A percentile compares a stretch with the other conserved stretches of the same genome.
Evolutionary conservation across 1,140 invertebrate genomes (phyloP).

Genomic region (Drosophila kanapiae): DNA sequence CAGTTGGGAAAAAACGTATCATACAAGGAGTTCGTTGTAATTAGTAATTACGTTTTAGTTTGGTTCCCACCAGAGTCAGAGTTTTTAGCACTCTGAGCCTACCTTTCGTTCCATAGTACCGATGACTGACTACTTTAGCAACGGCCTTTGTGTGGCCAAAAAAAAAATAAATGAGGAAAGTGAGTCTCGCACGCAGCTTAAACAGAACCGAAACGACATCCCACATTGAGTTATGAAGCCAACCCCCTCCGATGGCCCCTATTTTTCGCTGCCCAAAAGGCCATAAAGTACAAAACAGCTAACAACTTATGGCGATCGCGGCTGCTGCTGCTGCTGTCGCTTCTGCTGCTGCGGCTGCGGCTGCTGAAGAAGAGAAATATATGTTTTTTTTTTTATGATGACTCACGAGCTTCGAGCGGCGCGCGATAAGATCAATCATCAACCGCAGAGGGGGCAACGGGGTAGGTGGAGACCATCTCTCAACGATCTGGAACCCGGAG

Average conservation of each 20-base stretch:
- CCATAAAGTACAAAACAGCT: conserved; percentile 79
- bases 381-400: conserved; percentile 64
- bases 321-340: conserved; percentile 50
- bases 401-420: conserved; percentile 60
- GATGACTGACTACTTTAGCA: conserved; percentile 11
- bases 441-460: conserved; percentile 41
- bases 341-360: conserved; percentile 27
- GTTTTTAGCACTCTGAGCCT: not conserved
- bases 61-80: conserved; percentile 17
- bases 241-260: conserved; percentile 39
- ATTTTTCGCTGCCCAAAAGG: conserved; percentile 50
- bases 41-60: conserved; percentile 15
- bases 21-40: conserved; percentile 10
- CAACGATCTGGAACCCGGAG: conserved; percentile 33
- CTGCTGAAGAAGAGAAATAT: conserved; percentile 58
- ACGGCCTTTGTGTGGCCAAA: conserved; percentile 72
- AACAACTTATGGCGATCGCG: conserved; percentile 71
- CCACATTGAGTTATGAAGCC: conserved; percentile 78
- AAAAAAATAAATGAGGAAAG: conserved; percentile 43
- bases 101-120: conserved; percentile 47
- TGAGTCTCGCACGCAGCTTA: conserved; percentile 67
- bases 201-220: conserved; percentile 51
- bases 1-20: not conserved
- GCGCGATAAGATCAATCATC: conserved; percentile 80
- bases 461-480: conserved; percentile 18